Evolutionary conservation across 1,140 invertebrate species (phyloP).

Genomic region (Drosophila parvula): DNA sequence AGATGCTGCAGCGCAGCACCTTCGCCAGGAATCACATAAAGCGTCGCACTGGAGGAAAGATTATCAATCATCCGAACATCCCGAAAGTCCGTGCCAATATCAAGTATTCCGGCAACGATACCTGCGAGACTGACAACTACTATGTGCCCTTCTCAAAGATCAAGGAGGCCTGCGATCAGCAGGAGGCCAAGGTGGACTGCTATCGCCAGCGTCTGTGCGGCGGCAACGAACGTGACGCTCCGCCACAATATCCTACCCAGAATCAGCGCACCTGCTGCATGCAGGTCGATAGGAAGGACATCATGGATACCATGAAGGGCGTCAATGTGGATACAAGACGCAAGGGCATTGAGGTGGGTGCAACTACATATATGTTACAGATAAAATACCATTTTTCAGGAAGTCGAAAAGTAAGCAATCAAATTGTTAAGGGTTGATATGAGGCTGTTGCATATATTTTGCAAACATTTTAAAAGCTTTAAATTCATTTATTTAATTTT

Average conservation of each 20-base stretch:
- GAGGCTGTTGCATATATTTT: too few species aligned
- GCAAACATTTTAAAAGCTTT: neutral
- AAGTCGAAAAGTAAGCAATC: too few species aligned
- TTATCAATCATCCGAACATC: conserved; percentile 74
- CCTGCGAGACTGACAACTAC: conserved; percentile 66
- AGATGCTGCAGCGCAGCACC: conserved; percentile 65
- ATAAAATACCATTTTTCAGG: too few species aligned
- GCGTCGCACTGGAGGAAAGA: conserved; percentile 69
- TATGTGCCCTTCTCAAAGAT: conserved; percentile 78
- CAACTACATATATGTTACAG: too few species aligned
- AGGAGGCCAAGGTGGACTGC: conserved; percentile 65
- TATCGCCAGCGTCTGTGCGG: conserved; percentile 65
- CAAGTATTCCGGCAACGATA: conserved; percentile 79
- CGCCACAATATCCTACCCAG: conserved; percentile 20
- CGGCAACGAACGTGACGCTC: conserved; percentile 30
- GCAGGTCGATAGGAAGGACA: conserved; percentile 73
- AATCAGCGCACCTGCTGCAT: conserved; percentile 67
- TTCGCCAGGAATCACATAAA: conserved; percentile 75
- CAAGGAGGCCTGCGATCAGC: conserved; percentile 60
- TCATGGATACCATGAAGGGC: conserved; percentile 74
- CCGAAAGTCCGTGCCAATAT: conserved; percentile 80
- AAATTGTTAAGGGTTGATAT: too few species aligned
- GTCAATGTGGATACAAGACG: conserved; percentile 69
- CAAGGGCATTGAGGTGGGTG: conserved; percentile 81
- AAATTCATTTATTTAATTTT: neutral